Conservation (phyloP, 2,888 invertebrate genomes). For the Mesochorus sp. region DNA sequence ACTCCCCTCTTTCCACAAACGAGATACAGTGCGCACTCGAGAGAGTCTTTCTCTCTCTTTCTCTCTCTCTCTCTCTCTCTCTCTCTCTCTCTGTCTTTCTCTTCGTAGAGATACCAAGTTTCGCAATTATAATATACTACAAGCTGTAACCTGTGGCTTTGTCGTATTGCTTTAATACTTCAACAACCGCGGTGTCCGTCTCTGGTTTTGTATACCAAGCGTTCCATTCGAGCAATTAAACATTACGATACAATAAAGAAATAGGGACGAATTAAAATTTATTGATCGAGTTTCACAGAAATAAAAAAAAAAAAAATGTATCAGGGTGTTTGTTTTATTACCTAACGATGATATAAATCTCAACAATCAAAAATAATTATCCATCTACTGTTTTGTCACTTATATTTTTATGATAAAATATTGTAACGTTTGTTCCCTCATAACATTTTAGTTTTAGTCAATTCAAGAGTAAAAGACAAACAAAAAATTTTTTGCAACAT, state of each 20-base stretch:
- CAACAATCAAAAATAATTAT: too few relatives aligned
- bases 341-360: too few relatives aligned
- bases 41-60: constrained; percentile 1
- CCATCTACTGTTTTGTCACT: too few relatives aligned
- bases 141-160: constrained; percentile 44
- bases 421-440: too few relatives aligned
- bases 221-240: constrained; percentile 12
- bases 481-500: not conserved
- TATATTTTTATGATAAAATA: too few relatives aligned
- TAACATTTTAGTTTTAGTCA: not conserved
- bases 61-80: not conserved
- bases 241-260: not conserved
- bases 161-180: not conserved
- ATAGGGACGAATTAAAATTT: not conserved
- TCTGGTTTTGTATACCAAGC: not conserved
- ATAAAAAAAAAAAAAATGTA: not conserved
- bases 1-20: too few relatives aligned
- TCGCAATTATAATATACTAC: constrained; percentile 44
- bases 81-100: not conserved
- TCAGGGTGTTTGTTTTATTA: not conserved
- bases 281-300: not conserved
- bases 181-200: not conserved
- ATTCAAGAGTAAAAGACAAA: not conserved
- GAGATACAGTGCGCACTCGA: not conserved
- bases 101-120: constrained; percentile 26